Evolutionary conservation across 2,797 vertebrate genomes (phyloP).

Genomic region (Hybognathus amarus): DNA sequence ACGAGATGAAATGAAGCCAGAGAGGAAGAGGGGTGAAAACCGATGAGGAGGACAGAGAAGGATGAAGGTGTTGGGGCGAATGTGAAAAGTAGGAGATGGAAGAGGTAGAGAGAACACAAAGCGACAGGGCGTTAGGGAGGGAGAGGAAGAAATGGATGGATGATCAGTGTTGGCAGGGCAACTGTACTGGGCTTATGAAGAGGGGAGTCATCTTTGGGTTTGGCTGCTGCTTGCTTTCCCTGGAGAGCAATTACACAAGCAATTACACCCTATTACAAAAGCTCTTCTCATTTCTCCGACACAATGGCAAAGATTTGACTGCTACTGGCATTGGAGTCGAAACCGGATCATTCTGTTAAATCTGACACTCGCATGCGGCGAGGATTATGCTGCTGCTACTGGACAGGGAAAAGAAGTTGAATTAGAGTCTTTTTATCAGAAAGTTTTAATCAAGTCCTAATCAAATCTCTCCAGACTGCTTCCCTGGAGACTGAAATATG

Average conservation of each 20-base stretch:
- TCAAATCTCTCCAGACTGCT: slow-evolving; percentile 38
- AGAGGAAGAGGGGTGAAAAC: slow-evolving; percentile 43
- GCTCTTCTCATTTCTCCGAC: slow-evolving; percentile 57
- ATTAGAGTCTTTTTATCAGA: slow-evolving; percentile 47
- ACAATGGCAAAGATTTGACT: slow-evolving; percentile 57
- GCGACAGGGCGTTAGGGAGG: slow-evolving; percentile 30
- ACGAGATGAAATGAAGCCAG: slow-evolving; percentile 41
- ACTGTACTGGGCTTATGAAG: slow-evolving; percentile 59
- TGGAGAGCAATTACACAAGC: slow-evolving; percentile 66
- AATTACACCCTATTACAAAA: slow-evolving; percentile 64
- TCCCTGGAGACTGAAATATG: slow-evolving; percentile 25
- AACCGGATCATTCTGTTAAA: slow-evolving; percentile 48
- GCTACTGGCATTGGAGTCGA: slow-evolving; percentile 30
- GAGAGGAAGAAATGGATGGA: slow-evolving; percentile 47
- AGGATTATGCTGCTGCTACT: slow-evolving; percentile 15
- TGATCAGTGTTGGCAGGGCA: slow-evolving; percentile 58
- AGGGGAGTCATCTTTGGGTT: slow-evolving; percentile 54
- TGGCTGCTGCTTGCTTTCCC: slow-evolving; percentile 58
- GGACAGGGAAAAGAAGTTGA: slow-evolving; percentile 25
- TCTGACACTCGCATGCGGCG: slow-evolving; percentile 51
- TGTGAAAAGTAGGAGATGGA: slow-evolving; percentile 57
- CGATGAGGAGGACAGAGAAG: slow-evolving; percentile 44
- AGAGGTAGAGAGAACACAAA: slow-evolving; percentile 27
- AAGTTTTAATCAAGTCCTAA: slow-evolving; percentile 47
- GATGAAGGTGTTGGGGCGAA: slow-evolving; percentile 53